These are phyloP conservation scores for Crax fasciolata DNA, from an alignment of 2,797 vertebrate genomes.

Conservation along the genomic window DNA sequence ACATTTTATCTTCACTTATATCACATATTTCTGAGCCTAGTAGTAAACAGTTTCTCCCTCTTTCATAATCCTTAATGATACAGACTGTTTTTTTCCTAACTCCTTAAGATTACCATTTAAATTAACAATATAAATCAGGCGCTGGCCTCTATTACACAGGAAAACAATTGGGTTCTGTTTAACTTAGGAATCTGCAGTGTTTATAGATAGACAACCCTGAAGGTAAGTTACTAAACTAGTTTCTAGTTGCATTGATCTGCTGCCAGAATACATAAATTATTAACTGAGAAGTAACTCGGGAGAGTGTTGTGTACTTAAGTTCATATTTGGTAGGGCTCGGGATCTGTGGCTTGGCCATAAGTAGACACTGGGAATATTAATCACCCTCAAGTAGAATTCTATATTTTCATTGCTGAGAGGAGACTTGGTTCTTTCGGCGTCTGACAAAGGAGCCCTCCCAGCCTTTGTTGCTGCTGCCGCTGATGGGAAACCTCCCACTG, in stretches of 20 bases:
- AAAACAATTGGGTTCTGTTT: constrained; percentile 78
- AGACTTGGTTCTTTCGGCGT: constrained; percentile 44
- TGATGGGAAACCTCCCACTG: constrained; percentile 54
- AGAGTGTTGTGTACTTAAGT: constrained; percentile 74
- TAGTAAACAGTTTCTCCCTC: constrained; percentile 59
- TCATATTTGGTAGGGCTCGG: constrained; percentile 68
- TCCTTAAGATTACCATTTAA: constrained; percentile 72
- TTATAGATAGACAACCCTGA: constrained; percentile 75
- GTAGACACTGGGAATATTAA: constrained; percentile 65
- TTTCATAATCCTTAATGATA: constrained; percentile 64
- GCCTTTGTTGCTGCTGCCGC: neutral
- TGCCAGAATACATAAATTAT: constrained; percentile 78
- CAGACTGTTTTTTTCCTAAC: constrained; percentile 42
- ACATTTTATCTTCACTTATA: constrained; percentile 60
- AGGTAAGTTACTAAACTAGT: constrained; percentile 78
- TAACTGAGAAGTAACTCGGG: constrained; percentile 72
- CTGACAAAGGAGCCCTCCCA: constrained; percentile 42
- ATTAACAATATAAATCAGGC: constrained; percentile 75
- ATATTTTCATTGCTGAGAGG: constrained; percentile 66
- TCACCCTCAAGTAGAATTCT: constrained; percentile 71
- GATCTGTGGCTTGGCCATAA: constrained; percentile 36
- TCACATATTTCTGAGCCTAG: constrained; percentile 51
- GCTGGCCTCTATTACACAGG: constrained; percentile 53
- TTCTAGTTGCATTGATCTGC: constrained; percentile 75
- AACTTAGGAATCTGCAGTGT: constrained; percentile 78